Percentiles rank a stretch among this genome's conserved stretches.
These are phyloP conservation scores for Caenorhabditis sinica DNA, from an alignment of 2,888 invertebrate genomes.

Conservation along the genomic window DNA sequence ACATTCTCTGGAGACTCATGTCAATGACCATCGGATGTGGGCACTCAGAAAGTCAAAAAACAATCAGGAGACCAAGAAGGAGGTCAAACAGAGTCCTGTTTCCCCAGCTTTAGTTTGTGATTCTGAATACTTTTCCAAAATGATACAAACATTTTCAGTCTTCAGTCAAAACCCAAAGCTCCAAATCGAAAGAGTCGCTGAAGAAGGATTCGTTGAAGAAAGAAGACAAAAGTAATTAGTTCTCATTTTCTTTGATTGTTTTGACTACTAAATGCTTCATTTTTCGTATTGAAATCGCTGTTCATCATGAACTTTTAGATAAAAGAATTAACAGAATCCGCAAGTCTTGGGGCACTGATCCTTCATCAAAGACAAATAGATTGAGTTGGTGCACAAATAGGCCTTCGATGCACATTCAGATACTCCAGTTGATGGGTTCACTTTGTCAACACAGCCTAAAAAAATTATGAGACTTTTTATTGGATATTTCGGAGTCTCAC, in stretches of 20 bases:
- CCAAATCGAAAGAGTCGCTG: constrained; percentile 17
- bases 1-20: constrained; percentile 22
- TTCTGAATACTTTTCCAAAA: neutral
- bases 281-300: constrained; percentile 22
- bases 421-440: constrained; percentile 63
- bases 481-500: neutral
- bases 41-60: constrained; percentile 6
- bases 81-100: constrained; percentile 5
- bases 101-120: constrained; percentile 26
- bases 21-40: constrained; percentile 35
- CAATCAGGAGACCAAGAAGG: neutral
- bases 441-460: constrained; percentile 58
- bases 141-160: neutral
- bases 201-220: constrained; percentile 19
- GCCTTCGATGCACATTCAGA: constrained; percentile 64
- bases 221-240: neutral
- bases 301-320: constrained; percentile 14
- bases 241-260: neutral
- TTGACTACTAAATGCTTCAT: constrained; percentile 35
- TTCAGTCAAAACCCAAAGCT: constrained; percentile 7
- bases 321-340: constrained; percentile 65
- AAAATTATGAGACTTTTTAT: neutral
- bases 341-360: constrained; percentile 72
- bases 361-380: constrained; percentile 64
- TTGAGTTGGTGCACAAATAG: constrained; percentile 68